Base-by-base conservation (phyloP, 2,797 vertebrate genomes). In the Tympanoctomys barrerae region DNA sequence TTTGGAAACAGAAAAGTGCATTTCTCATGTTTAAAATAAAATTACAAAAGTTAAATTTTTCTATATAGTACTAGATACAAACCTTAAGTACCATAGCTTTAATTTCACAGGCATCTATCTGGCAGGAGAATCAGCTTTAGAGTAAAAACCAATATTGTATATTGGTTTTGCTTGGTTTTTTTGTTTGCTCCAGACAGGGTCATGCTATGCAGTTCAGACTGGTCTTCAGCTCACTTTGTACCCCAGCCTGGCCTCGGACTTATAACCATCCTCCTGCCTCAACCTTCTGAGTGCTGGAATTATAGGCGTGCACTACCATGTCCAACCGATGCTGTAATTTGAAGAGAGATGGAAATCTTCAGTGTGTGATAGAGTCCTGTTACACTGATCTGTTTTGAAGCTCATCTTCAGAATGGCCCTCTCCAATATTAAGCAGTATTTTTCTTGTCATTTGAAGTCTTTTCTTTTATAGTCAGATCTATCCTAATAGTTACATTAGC, bases 381-480 rank as follows among this genome's bases (percentile, higher is more conserved):
- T 16, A 24, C 26, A 70, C 71, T 28, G 14, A 66, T 2, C 16
- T 85, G 21, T 84, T 36, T 2, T 36, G 39, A 54, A 66, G 13
- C 39, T 28, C 21, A 0, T 84, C 16, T 3, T 87, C 28, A 39
- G 57, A 19, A 33, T 80, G 62, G 16, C 31, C 59, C 77, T 1
- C 7, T 66, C 36, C 61, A 54, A 11, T 42, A 1, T 18, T 59
- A 64, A 18, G 1, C 36, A 66, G 2, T 78, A 13, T 2, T 82
- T 68, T 49, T 75, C 36, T 46, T 73, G 85, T 36, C 77, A 26
- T n/a, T 90, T 93, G 75, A 89, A 83, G 2, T 22, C n/a, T 82
- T 90, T 96, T 87, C 36, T 22, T 70, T 83, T 89, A 87, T 21
- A 83, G 81, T n/a, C 19, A 79, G 71, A 87, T 42, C 4, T 12